Evolutionary conservation across 2,797 vertebrate species (phyloP).

Genomic region (Sebastes vulpes): DNA sequence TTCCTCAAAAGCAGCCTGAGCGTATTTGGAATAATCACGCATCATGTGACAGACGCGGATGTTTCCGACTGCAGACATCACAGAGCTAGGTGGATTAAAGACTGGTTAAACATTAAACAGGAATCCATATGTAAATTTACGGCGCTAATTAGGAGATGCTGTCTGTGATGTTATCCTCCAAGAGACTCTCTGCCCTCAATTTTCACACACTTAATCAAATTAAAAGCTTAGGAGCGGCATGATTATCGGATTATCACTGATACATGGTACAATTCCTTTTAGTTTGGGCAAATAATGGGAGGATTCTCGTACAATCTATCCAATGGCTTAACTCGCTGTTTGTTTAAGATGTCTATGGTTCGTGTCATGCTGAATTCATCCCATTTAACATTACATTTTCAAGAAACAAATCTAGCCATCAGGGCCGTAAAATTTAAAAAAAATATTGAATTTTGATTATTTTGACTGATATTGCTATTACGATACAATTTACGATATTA

Average conservation of each 20-base stretch:
- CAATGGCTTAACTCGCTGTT: slow-evolving; percentile 89
- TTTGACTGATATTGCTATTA: too few relatives aligned
- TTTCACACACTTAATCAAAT: slow-evolving; percentile 96
- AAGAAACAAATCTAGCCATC: neutral
- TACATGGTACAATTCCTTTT: slow-evolving; percentile 88
- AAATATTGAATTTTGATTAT: accelerated
- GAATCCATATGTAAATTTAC: slow-evolving; percentile 95
- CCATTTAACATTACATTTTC: slow-evolving; percentile 1
- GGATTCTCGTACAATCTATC: slow-evolving; percentile 91
- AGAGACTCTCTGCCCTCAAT: slow-evolving; percentile 91
- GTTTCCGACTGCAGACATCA: slow-evolving; percentile 88
- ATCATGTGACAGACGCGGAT: slow-evolving; percentile 84
- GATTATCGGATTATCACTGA: slow-evolving; percentile 92
- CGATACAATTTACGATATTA: too few relatives aligned
- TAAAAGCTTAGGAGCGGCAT: slow-evolving; percentile 93
- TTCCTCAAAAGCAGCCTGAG: slow-evolving; percentile 82
- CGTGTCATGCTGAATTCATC: neutral
- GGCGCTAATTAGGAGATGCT: slow-evolving; percentile 86
- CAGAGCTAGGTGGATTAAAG: slow-evolving; percentile 91
- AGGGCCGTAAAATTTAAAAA: too few relatives aligned
- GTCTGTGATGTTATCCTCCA: slow-evolving; percentile 89
- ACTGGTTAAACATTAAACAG: slow-evolving; percentile 93
- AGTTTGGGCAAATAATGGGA: slow-evolving; percentile 94
- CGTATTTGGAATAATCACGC: slow-evolving; percentile 86
- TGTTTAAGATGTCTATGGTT: slow-evolving; percentile 45